A percentile compares a stretch with the other conserved stretches of the same genome.
Evolutionary conservation across 2,797 vertebrate genomes (phyloP).

Genomic region (Rhynchotus rufescens): DNA sequence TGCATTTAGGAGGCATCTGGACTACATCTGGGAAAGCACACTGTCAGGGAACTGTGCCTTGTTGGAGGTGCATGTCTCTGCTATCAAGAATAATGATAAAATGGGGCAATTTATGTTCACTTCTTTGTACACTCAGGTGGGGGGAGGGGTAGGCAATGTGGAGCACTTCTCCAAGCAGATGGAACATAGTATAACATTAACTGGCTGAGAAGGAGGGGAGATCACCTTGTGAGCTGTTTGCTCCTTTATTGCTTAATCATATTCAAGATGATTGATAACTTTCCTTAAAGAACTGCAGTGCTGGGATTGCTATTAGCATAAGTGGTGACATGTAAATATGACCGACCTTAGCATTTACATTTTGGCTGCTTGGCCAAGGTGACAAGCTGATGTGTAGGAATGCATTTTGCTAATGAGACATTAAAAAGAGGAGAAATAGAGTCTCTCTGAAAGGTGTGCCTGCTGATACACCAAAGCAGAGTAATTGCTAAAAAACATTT

Average conservation of each 20-base stretch:
- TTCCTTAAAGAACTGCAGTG: background rate
- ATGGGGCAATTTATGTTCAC: constrained; percentile 29
- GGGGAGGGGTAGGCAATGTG: background rate
- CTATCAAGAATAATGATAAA: constrained; percentile 61
- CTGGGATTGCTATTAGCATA: constrained; percentile 59
- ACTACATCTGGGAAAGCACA: constrained; percentile 71
- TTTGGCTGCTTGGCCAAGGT: constrained; percentile 29
- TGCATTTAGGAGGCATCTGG: constrained; percentile 75
- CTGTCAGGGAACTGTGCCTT: constrained; percentile 29
- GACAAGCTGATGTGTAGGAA: constrained; percentile 26
- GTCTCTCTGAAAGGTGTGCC: background rate
- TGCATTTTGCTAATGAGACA: constrained; percentile 19
- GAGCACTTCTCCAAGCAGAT: constrained; percentile 46
- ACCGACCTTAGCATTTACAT: constrained; percentile 43
- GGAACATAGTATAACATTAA: constrained; percentile 30
- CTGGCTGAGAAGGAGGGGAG: constrained; percentile 22
- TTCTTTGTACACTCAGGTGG: background rate
- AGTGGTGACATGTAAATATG: constrained; percentile 63
- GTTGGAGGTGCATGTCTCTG: constrained; percentile 46
- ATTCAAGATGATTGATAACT: constrained; percentile 63
- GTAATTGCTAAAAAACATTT: background rate
- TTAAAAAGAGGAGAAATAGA: constrained; percentile 10
- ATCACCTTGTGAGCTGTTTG: constrained; percentile 58
- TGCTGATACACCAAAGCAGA: constrained; percentile 9
- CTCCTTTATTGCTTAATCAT: constrained; percentile 57